phyloP scores from a whole-genome alignment of 2,797 vertebrate genomes.

The Psittacula derbiana region DNA sequence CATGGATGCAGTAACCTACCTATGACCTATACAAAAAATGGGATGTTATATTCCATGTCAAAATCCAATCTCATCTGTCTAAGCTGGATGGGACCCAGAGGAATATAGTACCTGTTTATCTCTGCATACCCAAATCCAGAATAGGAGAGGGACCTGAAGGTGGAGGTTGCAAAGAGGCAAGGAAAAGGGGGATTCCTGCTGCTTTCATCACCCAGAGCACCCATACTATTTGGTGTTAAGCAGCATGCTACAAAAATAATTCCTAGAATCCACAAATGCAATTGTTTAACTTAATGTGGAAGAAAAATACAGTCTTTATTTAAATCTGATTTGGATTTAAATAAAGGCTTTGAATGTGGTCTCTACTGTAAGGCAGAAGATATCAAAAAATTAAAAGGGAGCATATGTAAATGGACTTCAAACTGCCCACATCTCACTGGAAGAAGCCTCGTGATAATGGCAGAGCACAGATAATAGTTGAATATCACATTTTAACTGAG shows the following conservation, averaged over 20 bases:
- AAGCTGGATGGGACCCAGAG: background rate
- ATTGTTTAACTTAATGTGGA: background rate
- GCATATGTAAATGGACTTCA: background rate
- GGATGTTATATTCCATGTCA: background rate
- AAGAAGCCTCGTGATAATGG: background rate
- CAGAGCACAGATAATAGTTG: background rate
- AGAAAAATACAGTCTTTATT: background rate
- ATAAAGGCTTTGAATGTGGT: background rate
- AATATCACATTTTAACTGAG: background rate
- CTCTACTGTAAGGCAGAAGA: background rate
- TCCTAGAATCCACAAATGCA: background rate
- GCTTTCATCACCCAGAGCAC: background rate
- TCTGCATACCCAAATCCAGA: background rate
- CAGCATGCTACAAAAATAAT: background rate
- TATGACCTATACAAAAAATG: background rate
- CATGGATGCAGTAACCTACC: background rate
- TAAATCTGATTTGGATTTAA: background rate
- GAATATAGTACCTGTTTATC: rapidly evolving
- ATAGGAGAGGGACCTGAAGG: background rate
- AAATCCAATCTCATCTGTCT: background rate
- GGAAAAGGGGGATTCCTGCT: background rate
- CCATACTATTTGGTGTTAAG: background rate
- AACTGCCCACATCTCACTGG: background rate
- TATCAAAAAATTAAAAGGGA: rapidly evolving
- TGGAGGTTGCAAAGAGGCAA: background rate